phyloP scores from a whole-genome alignment of 2,888 invertebrate species.

The Sminthurides aquaticus region DNA sequence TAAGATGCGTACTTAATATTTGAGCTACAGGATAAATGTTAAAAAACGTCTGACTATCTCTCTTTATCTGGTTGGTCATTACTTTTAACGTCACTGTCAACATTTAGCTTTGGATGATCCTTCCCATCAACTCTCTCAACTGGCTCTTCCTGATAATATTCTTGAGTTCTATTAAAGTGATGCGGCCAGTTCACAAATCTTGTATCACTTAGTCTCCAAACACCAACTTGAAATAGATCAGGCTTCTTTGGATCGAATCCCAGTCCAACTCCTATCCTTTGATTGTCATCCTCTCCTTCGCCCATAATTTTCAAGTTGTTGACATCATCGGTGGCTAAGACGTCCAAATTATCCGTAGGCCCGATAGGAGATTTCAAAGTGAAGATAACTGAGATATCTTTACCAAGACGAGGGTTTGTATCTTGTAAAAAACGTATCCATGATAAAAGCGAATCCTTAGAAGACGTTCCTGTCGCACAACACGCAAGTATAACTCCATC shows the following conservation, averaged over 20 bases:
- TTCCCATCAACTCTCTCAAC: not conserved
- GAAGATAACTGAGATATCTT: slow-evolving; percentile 72
- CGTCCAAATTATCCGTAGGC: slow-evolving; percentile 39
- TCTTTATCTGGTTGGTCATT: too few relatives aligned
- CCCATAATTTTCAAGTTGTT: not conserved
- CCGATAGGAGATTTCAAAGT: slow-evolving; percentile 61
- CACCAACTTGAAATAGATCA: slow-evolving; percentile 36
- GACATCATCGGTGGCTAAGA: slow-evolving; percentile 17
- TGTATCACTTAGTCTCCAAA: slow-evolving; percentile 34
- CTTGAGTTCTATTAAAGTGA: slow-evolving; percentile 20
- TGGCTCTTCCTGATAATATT: not conserved
- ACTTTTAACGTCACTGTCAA: too few relatives aligned
- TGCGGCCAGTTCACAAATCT: slow-evolving; percentile 42
- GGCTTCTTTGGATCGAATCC: slow-evolving; percentile 27
- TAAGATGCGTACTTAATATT: too few relatives aligned
- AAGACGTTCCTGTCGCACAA: slow-evolving; percentile 84
- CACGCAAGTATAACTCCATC: slow-evolving; percentile 81
- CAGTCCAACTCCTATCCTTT: slow-evolving; percentile 13
- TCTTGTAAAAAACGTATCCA: slow-evolving; percentile 78
- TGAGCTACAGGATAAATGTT: too few relatives aligned
- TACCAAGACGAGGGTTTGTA: slow-evolving; percentile 61
- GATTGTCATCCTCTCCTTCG: slow-evolving; percentile 12
- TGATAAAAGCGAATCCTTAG: slow-evolving; percentile 82
- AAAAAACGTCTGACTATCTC: too few relatives aligned
- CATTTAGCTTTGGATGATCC: too few relatives aligned